These are phyloP conservation scores for Caretta caretta DNA, from an alignment of 2,113 vertebrate species.

Conservation along the genomic window DNA sequence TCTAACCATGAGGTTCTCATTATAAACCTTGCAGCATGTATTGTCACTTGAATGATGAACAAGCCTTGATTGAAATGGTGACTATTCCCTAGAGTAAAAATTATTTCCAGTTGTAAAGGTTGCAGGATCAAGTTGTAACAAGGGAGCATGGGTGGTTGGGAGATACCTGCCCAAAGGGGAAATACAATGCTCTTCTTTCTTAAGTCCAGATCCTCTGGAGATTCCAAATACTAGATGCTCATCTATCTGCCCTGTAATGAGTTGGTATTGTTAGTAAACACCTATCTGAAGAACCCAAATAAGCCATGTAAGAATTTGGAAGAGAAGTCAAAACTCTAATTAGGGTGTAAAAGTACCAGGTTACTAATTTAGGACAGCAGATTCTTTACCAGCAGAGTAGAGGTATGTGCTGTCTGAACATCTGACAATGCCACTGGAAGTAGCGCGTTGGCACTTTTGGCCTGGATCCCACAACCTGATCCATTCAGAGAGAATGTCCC, in stretches of 20 bases:
- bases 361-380: neutral
- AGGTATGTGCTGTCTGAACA: neutral
- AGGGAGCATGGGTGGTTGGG: neutral
- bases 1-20: neutral
- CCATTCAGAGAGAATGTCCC: neutral
- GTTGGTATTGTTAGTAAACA: neutral
- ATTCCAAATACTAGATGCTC: neutral
- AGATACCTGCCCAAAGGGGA: neutral
- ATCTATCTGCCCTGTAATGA: neutral
- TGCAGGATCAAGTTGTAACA: neutral
- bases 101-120: neutral
- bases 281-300: neutral
- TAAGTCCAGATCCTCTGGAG: neutral
- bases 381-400: neutral
- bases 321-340: neutral
- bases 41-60: constrained; percentile 19
- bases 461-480: neutral
- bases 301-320: constrained; percentile 4
- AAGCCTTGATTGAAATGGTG: neutral
- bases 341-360: neutral
- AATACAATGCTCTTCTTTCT: neutral
- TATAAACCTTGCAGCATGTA: neutral
- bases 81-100: neutral
- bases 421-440: neutral
- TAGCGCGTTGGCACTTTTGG: neutral